Conservation (phyloP, 2,113 vertebrate genomes). For the Hippocampus abdominalis region DNA sequence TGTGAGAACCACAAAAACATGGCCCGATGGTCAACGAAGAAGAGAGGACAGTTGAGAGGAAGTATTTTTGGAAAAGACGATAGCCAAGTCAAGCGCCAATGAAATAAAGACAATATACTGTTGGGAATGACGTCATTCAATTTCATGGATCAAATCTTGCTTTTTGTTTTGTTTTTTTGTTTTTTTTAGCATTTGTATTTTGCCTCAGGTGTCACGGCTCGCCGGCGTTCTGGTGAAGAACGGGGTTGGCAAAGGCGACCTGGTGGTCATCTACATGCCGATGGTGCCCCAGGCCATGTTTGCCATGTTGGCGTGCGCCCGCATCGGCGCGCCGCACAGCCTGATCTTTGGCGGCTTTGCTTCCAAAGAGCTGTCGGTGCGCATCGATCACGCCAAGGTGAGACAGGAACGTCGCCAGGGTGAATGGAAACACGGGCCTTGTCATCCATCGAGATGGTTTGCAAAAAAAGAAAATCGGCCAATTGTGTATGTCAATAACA, state of each 20-base stretch:
- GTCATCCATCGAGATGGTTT: no score
- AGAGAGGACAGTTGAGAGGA: no score
- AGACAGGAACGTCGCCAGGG: slow-evolving; percentile 1
- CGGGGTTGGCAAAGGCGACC: slow-evolving; percentile 84
- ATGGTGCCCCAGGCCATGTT: slow-evolving; percentile 96
- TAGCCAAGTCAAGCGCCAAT: no score
- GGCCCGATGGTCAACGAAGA: no score
- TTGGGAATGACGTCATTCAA: no score
- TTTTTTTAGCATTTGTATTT: neutral
- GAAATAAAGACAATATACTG: no score
- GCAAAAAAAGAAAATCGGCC: no score
- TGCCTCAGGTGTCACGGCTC: slow-evolving; percentile 85
- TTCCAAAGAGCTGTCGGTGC: slow-evolving; percentile 87
- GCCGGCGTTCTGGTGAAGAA: slow-evolving; percentile 85
- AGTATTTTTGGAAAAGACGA: no score
- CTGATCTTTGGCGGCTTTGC: slow-evolving; percentile 98
- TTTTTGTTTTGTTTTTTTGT: no score
- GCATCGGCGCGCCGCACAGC: slow-evolving; percentile 92
- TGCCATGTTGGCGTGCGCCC: slow-evolving; percentile 91
- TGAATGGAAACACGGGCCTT: neutral
- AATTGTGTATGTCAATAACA: neutral
- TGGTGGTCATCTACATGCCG: slow-evolving; percentile 97
- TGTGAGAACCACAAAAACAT: no score
- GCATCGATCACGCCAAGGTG: slow-evolving; percentile 93
- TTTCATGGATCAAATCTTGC: no score